Evolutionary conservation across 2,113 vertebrate species (phyloP), one percentile per base, ranked within the genome.

Genomic region (Eulemur rufifrons): DNA sequence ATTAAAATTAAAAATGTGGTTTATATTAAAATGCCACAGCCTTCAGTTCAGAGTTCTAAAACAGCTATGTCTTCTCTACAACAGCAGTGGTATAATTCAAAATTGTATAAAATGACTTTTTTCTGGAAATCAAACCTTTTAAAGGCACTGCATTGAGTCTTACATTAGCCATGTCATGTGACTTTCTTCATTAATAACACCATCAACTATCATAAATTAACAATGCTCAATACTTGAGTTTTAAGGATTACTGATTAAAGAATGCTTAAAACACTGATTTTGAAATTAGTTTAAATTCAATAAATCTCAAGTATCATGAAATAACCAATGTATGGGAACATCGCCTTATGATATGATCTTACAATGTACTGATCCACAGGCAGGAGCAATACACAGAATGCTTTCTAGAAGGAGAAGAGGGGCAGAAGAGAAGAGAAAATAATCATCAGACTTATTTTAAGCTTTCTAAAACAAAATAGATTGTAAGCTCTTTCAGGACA

Each of bases 121-220:
- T 64, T 32, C 78, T 89, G 39, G 32, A 95, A 87, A 81, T 45
- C 50, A 45, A 86, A 95, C 6, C 52, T 84, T 88, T 87, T 73
- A 63, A 95, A 95, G 37, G 64, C 50, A 76, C n/a, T 69, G 6
- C 42, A 42, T 25, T 37, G 25, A 27, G 17, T 59, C 14, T 85
- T 91, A 66, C 4, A 23, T 86, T 78, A 92, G 25, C 52, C 63
- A 92, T 56, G 18, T 7, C 54, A n/a, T 42, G 59, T 47, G 23
- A 96, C 92, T 93, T 89, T 86, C 59, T 90, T 76, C 76, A 96
- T 86, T 86, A 94, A 37, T 80, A 73, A 83, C 23, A 73, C 4
- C 6, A 59, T 71, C 34, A 74, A 54, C 20, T 59, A 39, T 87
- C 32, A 78, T 84, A 47, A 84, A 96, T 71, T 6, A 89, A 68